Evolutionary conservation across 2,113 vertebrate species (phyloP), one percentile per base, ranked within the genome.

Genomic region (Eclectus roratus): DNA sequence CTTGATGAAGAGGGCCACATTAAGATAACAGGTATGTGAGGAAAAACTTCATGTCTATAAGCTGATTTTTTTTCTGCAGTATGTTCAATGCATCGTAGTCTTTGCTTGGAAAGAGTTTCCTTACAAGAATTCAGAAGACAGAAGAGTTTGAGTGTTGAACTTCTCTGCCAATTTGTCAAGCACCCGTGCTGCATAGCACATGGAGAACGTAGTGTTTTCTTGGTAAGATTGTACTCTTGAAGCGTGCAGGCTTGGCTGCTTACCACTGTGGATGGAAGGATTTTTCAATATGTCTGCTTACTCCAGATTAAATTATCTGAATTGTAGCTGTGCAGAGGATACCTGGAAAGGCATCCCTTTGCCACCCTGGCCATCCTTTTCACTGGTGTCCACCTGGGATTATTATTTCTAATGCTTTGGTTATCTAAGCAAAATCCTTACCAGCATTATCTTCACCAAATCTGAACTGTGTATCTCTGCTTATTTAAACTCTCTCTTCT

Each of bases 1-100:
- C 98, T 99, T 91, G 99, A 99, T 92, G 99, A 99, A 98, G 99
- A 99, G 58, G 99, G 99, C 6, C 99, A 99, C 89, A 99, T 99
- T 85, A 99, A 99, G 91, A 98, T 99, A 96, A 99, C 99, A 96
- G 99, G 99, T 99, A 90, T 69, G 98, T 94, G 58, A 69, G 41
- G 47, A 68, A 37, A 88, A 88, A 23, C 27, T 64, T 37, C 5
- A 12, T 39, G 37, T 44, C 28, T 74, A 21, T 35, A n/a, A 58
- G 21, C 33, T 65, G 17, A 4, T 19, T 19, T 60, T 55, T 69
- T 29, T 74, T 5, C 35, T 85, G 6, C 13, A n/a, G 8, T 77
- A 8, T 35, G 9, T 63, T 94, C 10, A 9, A 18, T 58, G 18
- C 17, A 24, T 61, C 33, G 44, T 66, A 20, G 3, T 69, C 44